Evolutionary conservation across 2,113 vertebrate genomes (phyloP), one percentile per base, ranked within the genome.

Genomic region (Rhea pennata): DNA sequence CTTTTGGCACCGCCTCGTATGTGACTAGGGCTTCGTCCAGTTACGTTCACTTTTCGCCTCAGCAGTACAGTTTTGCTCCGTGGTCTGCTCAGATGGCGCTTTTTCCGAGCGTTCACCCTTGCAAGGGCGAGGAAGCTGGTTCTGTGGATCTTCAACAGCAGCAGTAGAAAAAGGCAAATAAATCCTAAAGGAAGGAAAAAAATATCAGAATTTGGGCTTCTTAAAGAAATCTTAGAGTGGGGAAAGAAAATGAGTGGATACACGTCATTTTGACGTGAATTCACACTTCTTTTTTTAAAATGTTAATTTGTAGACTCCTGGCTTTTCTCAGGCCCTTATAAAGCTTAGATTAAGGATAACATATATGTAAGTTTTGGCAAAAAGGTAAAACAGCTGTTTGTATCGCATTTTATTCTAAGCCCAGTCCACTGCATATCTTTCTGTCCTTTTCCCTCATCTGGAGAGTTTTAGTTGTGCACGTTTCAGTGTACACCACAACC

Each of bases 1-100:
- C 50, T 24, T 48, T 0, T 50, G 44, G 31, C 73, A 21, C 56
- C 6, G 0, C 53, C 21, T 9, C 1, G 48, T n/a, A 5, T 1
- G 15, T 26, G 5, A 1, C 33, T 14, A 1, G 2, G 14, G 39
- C 46, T n/a, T 6, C 5, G 15, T 22, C 53, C 31, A 24, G 72
- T 40, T 7, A 1, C 1, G 13, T 4, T 36, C 74, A 1, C 50
- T 33, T 13, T 42, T 5, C 4, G 67, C 19, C 20, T 70, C 13
- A 48, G 2, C n/a, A 29, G 26, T 1, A 1, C 15, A 3, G 40
- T 15, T 51, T 7, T 22, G 39, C 67, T 31, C 44, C 4, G 0
- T 2, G 5, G 3, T 21, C 39, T 20, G 0, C 3, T 58, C 50
- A 8, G 39, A 3, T 7, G 33, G 7, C 31, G 21, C 51, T 44